These are phyloP conservation scores for Caenorhabditis sp. DNA, from an alignment of 2,888 invertebrate species.

Conservation along the genomic window DNA sequence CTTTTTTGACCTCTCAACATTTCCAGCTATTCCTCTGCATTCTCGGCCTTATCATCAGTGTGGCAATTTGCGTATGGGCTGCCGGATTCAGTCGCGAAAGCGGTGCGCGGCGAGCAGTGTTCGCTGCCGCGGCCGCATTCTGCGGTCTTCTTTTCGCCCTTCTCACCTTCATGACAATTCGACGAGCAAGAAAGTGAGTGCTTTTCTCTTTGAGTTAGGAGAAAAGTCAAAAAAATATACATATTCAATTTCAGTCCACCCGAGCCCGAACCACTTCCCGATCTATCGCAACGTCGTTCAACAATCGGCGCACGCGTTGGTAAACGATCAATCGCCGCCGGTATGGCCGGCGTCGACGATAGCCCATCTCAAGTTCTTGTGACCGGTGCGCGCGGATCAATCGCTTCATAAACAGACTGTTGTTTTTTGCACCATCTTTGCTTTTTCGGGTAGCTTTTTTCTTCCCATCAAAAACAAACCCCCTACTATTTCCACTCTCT, in stretches of 20 bases:
- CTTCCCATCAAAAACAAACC: neutral
- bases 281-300: slow-evolving; percentile 50
- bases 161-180: slow-evolving; percentile 53
- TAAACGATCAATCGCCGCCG: slow-evolving; percentile 42
- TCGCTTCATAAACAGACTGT: slow-evolving; percentile 24
- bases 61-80: slow-evolving; percentile 58
- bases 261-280: slow-evolving; percentile 56
- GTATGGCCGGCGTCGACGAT: slow-evolving; percentile 31
- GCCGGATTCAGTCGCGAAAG: slow-evolving; percentile 51
- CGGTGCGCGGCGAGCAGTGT: slow-evolving; percentile 50
- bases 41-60: slow-evolving; percentile 56
- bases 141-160: slow-evolving; percentile 59
- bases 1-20: too few species aligned
- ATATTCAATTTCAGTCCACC: slow-evolving; percentile 38
- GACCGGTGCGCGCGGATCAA: slow-evolving; percentile 35
- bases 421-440: too few species aligned
- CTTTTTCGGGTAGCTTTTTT: slow-evolving; percentile 5
- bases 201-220: too few species aligned
- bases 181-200: slow-evolving; percentile 51
- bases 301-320: slow-evolving; percentile 52
- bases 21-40: slow-evolving; percentile 61
- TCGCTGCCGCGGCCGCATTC: slow-evolving; percentile 55
- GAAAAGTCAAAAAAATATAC: neutral
- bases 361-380: slow-evolving; percentile 39
- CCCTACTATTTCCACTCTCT: slow-evolving; percentile 2